A percentile compares a stretch with the other conserved stretches of the same genome.
These are phyloP conservation scores for Fukomys damarensis DNA, from an alignment of 2,113 vertebrate genomes.

Conservation along the genomic window DNA sequence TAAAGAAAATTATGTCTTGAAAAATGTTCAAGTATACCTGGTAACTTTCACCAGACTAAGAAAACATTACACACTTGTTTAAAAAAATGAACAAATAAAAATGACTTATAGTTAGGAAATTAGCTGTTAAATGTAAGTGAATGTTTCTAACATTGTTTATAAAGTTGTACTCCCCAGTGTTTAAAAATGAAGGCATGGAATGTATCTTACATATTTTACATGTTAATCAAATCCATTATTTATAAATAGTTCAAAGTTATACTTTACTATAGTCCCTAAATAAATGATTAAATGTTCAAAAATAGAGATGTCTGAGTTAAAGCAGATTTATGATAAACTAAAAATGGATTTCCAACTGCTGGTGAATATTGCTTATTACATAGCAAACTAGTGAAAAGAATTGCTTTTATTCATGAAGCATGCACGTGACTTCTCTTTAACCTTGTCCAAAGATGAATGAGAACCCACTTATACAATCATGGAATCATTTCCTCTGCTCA, in stretches of 20 bases:
- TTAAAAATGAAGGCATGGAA: constrained; percentile 56
- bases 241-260: constrained; percentile 53
- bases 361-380: neutral
- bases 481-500: neutral
- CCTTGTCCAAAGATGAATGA: neutral
- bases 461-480: neutral
- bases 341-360: constrained; percentile 67
- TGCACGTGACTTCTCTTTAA: neutral
- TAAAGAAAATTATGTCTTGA: constrained; percentile 36
- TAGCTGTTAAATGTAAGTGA: constrained; percentile 42
- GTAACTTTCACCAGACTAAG: neutral
- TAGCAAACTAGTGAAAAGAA: constrained; percentile 15
- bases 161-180: neutral
- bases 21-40: constrained; percentile 16
- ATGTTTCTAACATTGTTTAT: constrained; percentile 42
- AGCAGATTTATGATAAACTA: constrained; percentile 56
- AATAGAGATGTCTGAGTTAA: neutral
- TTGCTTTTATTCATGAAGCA: neutral
- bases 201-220: constrained; percentile 54
- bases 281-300: constrained; percentile 4
- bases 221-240: constrained; percentile 50
- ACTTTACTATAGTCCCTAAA: neutral
- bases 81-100: constrained; percentile 19
- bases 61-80: constrained; percentile 30
- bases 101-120: constrained; percentile 56